Base-by-base conservation (phyloP, 1,140 invertebrate species). In the Palaemon carinicauda region DNA sequence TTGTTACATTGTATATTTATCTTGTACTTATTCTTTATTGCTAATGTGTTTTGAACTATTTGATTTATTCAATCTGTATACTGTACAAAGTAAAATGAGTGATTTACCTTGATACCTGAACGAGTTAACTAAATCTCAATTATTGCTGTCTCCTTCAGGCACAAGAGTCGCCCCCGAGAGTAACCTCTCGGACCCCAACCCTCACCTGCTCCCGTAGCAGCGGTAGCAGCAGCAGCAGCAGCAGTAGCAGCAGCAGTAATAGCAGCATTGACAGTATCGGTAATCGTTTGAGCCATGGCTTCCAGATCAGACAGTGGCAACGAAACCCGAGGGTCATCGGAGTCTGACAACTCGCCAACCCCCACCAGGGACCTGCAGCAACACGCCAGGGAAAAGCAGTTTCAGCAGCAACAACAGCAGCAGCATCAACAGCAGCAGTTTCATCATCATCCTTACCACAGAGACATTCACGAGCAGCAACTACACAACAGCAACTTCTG, bases 271-370 rank as follows among this genome's bases (percentile, higher is more conserved):
- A 12, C 0, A 41, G 41, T 12, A 41, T 5, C 41, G 41, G 41
- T 41, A 41, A 41, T 41, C 14, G 21, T 31, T 15, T 84, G 77
- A 50, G 56, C 17, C 9, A 89, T 89, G 88, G 88, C 88, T 14
- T 89, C 88, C 17, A 56, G 88, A 12, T 89, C 88, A 21, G 88
- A 89, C 81, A 89, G 88, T 56, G 88, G 88, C 51, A 89, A 89
- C 87, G 88, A 89, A 71, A 89, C 88, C 56, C 80, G 88, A 24
- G 88, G 88, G 80, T 89, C 88, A 53, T 89, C 88, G 24, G 88
- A 89, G 80, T 89, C 88, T 60, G 88, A 89, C 81, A 87, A 87
- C 69, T 87, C 88, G 53, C 85, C 88, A 27, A 84, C 88, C 9
- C 87, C 80, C 80, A 81, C 73, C 51, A 75, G 52, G 31, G 71